A percentile compares a stretch with the other conserved stretches of the same genome.
Evolutionary conservation across 2,797 vertebrate genomes (phyloP).

Genomic region (Tokudaia muenninki): DNA sequence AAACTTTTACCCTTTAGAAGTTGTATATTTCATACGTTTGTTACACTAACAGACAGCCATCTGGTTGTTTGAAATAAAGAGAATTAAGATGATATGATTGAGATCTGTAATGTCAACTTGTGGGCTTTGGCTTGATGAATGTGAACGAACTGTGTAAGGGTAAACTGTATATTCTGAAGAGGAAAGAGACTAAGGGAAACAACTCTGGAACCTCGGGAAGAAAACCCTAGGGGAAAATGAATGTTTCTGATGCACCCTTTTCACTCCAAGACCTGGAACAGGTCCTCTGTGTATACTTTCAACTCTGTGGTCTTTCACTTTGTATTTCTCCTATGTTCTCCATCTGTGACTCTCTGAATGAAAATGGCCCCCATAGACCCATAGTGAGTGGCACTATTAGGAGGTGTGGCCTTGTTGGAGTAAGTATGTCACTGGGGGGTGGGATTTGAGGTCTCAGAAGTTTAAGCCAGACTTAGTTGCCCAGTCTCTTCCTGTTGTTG

Average conservation of each 20-base stretch:
- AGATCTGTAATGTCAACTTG: fast-evolving
- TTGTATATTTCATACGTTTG: neutral
- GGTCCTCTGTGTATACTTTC: neutral
- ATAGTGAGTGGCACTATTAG: neutral
- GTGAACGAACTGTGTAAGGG: fast-evolving
- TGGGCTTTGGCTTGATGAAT: fast-evolving
- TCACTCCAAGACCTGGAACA: fast-evolving
- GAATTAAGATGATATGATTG: neutral
- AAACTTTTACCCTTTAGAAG: neutral
- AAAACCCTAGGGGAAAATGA: neutral
- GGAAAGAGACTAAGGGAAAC: neutral
- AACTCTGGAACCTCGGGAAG: neutral
- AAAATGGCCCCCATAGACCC: neutral
- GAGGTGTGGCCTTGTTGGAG: neutral
- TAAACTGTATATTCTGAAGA: neutral
- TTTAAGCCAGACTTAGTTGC: neutral
- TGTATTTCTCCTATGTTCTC: too few species aligned
- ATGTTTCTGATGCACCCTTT: fast-evolving
- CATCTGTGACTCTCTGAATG: neutral
- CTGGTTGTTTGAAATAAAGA: fast-evolving
- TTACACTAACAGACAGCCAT: neutral
- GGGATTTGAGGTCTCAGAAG: neutral
- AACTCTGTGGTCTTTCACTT: fast-evolving
- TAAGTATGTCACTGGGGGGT: neutral
- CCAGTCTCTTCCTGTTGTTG: neutral